Evolutionary conservation across 1,140 invertebrate species (phyloP).

Genomic region (Diuraphis noxia): DNA sequence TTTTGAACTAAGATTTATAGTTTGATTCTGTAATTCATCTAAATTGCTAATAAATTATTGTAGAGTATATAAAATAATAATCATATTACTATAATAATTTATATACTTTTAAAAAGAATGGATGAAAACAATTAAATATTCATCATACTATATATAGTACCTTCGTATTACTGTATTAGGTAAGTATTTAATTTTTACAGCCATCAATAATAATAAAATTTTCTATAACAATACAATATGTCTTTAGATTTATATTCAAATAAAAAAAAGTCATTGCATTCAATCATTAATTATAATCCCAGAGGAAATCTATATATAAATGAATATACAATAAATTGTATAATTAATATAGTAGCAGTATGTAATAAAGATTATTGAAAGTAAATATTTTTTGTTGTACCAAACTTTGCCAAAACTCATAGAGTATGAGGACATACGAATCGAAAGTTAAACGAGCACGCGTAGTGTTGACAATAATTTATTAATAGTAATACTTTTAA

Average conservation of each 20-base stretch:
- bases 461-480: background rate
- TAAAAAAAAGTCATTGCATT: background rate
- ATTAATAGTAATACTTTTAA: background rate
- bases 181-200: too few relatives aligned
- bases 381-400: background rate
- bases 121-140: background rate
- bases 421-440: background rate
- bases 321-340: background rate
- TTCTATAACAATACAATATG: background rate
- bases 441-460: background rate
- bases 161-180: too few relatives aligned
- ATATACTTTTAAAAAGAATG: background rate
- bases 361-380: background rate
- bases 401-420: background rate
- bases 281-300: background rate
- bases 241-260: background rate
- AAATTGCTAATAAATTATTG: background rate
- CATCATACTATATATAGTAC: background rate
- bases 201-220: background rate
- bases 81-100: background rate
- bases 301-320: background rate
- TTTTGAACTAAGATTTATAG: background rate
- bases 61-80: background rate
- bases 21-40: background rate
- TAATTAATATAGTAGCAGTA: background rate